A percentile compares a stretch with the other conserved stretches of the same genome.
phyloP scores from a whole-genome alignment of 2,888 invertebrate genomes.

The Halocaridina rubra region DNA sequence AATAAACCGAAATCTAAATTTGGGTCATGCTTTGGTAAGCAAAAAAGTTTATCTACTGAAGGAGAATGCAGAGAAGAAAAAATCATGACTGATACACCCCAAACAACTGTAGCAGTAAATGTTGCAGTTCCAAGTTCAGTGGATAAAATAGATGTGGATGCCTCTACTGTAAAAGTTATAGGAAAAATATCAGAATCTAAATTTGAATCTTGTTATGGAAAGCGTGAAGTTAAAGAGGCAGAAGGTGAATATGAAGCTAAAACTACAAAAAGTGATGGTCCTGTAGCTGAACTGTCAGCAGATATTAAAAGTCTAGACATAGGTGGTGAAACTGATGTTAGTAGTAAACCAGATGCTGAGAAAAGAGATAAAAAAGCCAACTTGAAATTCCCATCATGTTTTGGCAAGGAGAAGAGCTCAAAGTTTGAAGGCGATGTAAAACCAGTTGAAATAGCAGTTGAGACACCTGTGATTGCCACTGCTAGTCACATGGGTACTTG shows the following conservation, averaged over 20 bases:
- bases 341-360: no score
- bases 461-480: not conserved
- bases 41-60: not conserved
- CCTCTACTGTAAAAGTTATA: not conserved
- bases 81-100: not conserved
- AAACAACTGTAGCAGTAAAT: not conserved
- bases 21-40: slow-evolving; percentile 30
- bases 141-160: not conserved
- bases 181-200: slow-evolving; percentile 23
- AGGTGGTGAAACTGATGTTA: not conserved
- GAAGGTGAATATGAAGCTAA: slow-evolving; percentile 6
- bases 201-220: slow-evolving; percentile 19
- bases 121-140: not conserved
- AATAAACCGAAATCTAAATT: slow-evolving; percentile 19
- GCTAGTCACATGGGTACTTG: not conserved
- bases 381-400: not conserved
- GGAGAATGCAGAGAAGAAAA: not conserved
- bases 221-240: not conserved
- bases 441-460: not conserved
- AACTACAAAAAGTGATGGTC: not conserved
- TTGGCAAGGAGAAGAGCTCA: slow-evolving; percentile 5
- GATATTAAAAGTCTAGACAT: not conserved
- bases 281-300: no score
- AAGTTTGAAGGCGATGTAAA: slow-evolving; percentile 10
- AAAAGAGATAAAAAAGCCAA: not conserved